phyloP scores from a whole-genome alignment of 2,797 vertebrate species.

The Mastacembelus armatus region DNA sequence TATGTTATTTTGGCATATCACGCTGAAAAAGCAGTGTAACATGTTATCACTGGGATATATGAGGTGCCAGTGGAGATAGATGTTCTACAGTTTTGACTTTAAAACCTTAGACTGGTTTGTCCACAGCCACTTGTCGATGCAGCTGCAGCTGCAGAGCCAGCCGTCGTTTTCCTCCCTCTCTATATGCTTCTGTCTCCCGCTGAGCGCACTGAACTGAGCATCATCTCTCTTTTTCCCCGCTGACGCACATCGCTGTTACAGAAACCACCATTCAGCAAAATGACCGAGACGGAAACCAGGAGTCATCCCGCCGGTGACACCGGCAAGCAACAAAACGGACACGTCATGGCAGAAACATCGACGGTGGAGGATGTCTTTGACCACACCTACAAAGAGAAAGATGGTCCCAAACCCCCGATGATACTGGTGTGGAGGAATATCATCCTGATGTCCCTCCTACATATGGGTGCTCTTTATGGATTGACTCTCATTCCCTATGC shows the following conservation, averaged over 20 bases:
- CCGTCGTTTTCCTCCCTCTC: constrained; percentile 30
- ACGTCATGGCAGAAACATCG: constrained; percentile 42
- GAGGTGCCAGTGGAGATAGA: no score
- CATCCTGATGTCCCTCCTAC: constrained; percentile 89
- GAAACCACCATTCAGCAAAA: constrained; percentile 38
- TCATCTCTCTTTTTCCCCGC: background rate
- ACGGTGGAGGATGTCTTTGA: constrained; percentile 88
- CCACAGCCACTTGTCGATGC: no score
- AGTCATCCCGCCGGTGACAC: constrained; percentile 38
- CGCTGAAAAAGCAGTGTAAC: no score
- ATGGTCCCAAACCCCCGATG: constrained; percentile 82
- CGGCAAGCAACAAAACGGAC: constrained; percentile 62
- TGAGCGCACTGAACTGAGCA: constrained; percentile 43
- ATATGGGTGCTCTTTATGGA: constrained; percentile 84
- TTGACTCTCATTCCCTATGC: constrained; percentile 82
- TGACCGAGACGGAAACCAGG: constrained; percentile 68
- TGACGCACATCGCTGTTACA: constrained; percentile 17
- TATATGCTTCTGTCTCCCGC: constrained; percentile 30
- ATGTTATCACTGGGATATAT: no score
- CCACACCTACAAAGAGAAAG: constrained; percentile 87
- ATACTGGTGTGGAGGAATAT: constrained; percentile 95
- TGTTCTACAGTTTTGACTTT: no score
- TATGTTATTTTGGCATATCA: no score
- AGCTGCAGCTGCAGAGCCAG: constrained; percentile 25
- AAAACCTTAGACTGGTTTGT: no score